Conservation (phyloP, 2,113 vertebrate genomes). For the Odocoileus virginianus region DNA sequence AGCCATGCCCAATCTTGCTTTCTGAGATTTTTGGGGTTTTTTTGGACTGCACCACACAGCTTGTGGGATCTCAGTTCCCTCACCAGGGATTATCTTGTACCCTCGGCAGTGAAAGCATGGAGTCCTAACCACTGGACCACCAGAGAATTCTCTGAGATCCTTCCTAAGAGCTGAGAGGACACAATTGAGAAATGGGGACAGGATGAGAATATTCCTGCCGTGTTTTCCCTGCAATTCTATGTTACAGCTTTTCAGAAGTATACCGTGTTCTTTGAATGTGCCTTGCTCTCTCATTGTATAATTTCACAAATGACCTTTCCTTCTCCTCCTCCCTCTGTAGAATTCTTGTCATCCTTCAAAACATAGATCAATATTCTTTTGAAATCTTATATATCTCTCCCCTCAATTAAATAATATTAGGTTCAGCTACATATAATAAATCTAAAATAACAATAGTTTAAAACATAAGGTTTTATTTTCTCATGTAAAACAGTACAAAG, state of each 20-base stretch:
- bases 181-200: conserved; percentile 4
- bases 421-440: not conserved
- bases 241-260: not conserved
- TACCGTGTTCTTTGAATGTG: not conserved
- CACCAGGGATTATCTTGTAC: not conserved
- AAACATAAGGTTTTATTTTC: not conserved
- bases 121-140: not conserved
- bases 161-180: conserved; percentile 3
- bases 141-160: not conserved
- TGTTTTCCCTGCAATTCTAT: conserved; percentile 16
- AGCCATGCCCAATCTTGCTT: not conserved
- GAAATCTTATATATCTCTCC: not conserved
- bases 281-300: not conserved
- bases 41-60: not conserved
- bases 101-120: not conserved
- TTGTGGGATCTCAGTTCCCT: not conserved
- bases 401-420: not conserved
- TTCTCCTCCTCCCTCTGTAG: not conserved
- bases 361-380: conserved; percentile 5
- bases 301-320: not conserved
- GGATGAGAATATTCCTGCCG: not conserved
- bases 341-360: conserved; percentile 41
- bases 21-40: not conserved
- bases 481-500: not conserved
- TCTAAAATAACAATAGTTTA: not conserved